phyloP scores from a whole-genome alignment of 2,797 vertebrate genomes.

The Hyperoplus immaculatus region DNA sequence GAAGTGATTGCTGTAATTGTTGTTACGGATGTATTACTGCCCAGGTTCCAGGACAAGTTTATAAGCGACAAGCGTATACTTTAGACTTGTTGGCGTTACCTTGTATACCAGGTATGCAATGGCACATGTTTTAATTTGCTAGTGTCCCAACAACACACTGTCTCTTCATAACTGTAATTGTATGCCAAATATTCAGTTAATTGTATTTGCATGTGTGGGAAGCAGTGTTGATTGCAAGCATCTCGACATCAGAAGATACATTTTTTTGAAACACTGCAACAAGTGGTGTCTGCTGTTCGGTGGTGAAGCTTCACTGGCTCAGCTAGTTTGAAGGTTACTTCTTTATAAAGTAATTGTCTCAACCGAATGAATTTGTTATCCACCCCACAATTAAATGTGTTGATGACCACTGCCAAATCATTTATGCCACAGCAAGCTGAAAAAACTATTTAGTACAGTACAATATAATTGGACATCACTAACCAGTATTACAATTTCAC shows the following conservation, averaged over 20 bases:
- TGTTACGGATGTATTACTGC: conserved; percentile 32
- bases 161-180: conserved; percentile 16
- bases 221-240: conserved; percentile 6
- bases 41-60: conserved; percentile 24
- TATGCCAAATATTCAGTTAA: conserved; percentile 14
- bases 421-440: conserved; percentile 12
- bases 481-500: conserved; percentile 7
- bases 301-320: conserved; percentile 20
- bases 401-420: conserved; percentile 6
- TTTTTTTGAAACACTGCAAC: conserved; percentile 31
- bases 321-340: conserved; percentile 28
- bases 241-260: conserved; percentile 20
- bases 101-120: not conserved
- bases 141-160: no score
- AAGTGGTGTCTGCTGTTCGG: conserved; percentile 22
- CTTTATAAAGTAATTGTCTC: conserved; percentile 35
- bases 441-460: not conserved
- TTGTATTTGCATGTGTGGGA: conserved; percentile 33
- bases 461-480: conserved; percentile 3
- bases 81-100: conserved; percentile 1
- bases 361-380: conserved; percentile 31
- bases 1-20: conserved; percentile 55
- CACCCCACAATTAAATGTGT: conserved; percentile 19
- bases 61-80: not conserved
- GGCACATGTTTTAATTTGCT: not conserved